A percentile compares a stretch with the other conserved stretches of the same genome.
These are phyloP conservation scores for Lordiphosa fenestrarum DNA, from an alignment of 2,888 invertebrate genomes.

Conservation along the genomic window DNA sequence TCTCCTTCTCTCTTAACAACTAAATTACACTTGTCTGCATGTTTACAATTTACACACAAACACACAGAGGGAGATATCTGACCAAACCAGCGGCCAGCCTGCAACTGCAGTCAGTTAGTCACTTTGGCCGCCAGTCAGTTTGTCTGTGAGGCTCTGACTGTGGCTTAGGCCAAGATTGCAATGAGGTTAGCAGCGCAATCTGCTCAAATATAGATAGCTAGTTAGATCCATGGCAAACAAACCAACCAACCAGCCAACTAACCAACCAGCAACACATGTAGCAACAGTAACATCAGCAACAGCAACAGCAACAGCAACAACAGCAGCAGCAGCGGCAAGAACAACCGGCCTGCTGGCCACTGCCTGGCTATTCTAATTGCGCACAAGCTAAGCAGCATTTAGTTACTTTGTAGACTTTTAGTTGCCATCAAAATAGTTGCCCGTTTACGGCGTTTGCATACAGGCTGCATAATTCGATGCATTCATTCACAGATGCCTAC, in stretches of 20 bases:
- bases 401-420: slow-evolving; percentile 72
- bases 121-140: slow-evolving; percentile 34
- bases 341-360: slow-evolving; percentile 34
- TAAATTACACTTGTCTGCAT: slow-evolving; percentile 75
- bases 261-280: slow-evolving; percentile 62
- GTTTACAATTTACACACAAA: slow-evolving; percentile 63
- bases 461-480: slow-evolving; percentile 20
- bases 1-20: slow-evolving; percentile 55
- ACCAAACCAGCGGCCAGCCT: slow-evolving; percentile 39
- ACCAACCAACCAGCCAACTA: slow-evolving; percentile 34
- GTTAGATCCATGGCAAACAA: slow-evolving; percentile 54
- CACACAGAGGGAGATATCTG: slow-evolving; percentile 48
- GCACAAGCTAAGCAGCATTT: slow-evolving; percentile 75
- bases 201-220: slow-evolving; percentile 75
- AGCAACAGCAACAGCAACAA: slow-evolving; percentile 14
- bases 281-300: slow-evolving; percentile 44
- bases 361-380: slow-evolving; percentile 65
- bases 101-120: slow-evolving; percentile 32
- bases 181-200: slow-evolving; percentile 75
- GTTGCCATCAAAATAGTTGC: slow-evolving; percentile 64
- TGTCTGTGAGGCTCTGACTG: slow-evolving; percentile 31
- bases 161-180: slow-evolving; percentile 58
- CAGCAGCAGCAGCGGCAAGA: slow-evolving; percentile 26
- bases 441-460: slow-evolving; percentile 50
- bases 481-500: slow-evolving; percentile 5